Evolutionary conservation across 2,113 vertebrate species (phyloP), one percentile per base, ranked within the genome.

Genomic region (Cervus canadensis): DNA sequence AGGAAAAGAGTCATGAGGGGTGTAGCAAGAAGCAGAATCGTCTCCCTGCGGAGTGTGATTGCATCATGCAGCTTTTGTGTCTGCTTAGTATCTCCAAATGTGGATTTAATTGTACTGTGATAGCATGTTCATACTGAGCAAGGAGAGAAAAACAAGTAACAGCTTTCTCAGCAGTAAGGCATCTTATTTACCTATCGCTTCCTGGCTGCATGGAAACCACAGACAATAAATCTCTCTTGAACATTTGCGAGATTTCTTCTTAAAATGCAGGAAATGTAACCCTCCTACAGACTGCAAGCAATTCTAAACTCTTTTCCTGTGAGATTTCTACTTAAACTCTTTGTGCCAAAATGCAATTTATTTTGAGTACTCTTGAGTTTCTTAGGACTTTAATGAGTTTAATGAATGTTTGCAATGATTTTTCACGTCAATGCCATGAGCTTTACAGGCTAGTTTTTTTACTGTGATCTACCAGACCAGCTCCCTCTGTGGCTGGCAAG

Each of bases 241-340:
- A 92, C 50, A 82, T 92, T 93, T 94, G 62, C 82, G 87, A 87
- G 6, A 13, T 62, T 91, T 79, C 76, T 56, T 85, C 88, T 90
- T 83, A 62, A 97, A 95, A 96, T 91, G 60, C 81, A 97, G 79
- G 76, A 81, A 92, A 67, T 89, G 11, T 40, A 84, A 54, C 48
- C 43, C 54, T 94, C 52, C 87, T 89, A 60, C n/a, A 87, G 83
- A 93, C 64, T 60, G 82, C 79, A 95, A 87, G 83, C 79, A 86
- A 76, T 87, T 90, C 94, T 52, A 91, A 91, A 78, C 28, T 85
- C 67, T 88, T 84, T 95, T 85, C 97, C 96, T 85, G n/a, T 91
- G 92, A 97, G 92, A 97, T 97, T 98, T 92, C 84, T 97, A 97
- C 50, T 97, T 96, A 97, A 98, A 91, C 57, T 78, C 36, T 97